Percentiles rank a stretch among this genome's conserved stretches.
phyloP scores from a whole-genome alignment of 2,888 invertebrate species.

The Drosophila silvestris region DNA sequence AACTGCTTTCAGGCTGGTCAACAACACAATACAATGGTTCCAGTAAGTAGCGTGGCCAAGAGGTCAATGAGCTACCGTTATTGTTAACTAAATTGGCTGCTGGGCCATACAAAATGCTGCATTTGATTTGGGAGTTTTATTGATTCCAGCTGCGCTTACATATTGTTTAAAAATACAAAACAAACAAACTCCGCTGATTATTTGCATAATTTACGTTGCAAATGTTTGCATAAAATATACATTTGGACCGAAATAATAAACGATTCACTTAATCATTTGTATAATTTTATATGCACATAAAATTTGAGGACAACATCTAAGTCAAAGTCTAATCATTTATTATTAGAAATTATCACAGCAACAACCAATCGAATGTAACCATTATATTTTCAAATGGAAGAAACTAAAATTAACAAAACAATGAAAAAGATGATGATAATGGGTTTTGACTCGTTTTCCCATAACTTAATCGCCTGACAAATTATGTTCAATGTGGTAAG shows the following conservation, averaged over 20 bases:
- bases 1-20: conserved; percentile 48
- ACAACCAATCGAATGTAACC: neutral
- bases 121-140: conserved; percentile 59
- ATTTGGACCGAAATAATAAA: conserved; percentile 29
- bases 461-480: conserved; percentile 55
- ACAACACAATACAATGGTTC: conserved; percentile 26
- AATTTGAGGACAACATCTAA: conserved; percentile 3
- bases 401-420: conserved; percentile 41
- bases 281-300: conserved; percentile 16
- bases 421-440: conserved; percentile 34
- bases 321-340: conserved; percentile 15
- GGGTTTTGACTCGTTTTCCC: conserved; percentile 39
- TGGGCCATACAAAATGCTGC: conserved; percentile 39
- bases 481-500: conserved; percentile 44
- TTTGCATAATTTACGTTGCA: conserved; percentile 67
- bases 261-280: conserved; percentile 32
- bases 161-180: conserved; percentile 13
- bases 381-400: neutral
- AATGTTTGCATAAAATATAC: conserved; percentile 57
- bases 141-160: conserved; percentile 35
- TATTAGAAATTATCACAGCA: conserved; percentile 26
- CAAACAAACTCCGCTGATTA: conserved; percentile 48
- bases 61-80: conserved; percentile 78
- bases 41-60: conserved; percentile 45
- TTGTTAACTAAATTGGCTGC: conserved; percentile 42